phyloP scores from a whole-genome alignment of 2,797 vertebrate genomes.

The Sebastes diploproa region DNA sequence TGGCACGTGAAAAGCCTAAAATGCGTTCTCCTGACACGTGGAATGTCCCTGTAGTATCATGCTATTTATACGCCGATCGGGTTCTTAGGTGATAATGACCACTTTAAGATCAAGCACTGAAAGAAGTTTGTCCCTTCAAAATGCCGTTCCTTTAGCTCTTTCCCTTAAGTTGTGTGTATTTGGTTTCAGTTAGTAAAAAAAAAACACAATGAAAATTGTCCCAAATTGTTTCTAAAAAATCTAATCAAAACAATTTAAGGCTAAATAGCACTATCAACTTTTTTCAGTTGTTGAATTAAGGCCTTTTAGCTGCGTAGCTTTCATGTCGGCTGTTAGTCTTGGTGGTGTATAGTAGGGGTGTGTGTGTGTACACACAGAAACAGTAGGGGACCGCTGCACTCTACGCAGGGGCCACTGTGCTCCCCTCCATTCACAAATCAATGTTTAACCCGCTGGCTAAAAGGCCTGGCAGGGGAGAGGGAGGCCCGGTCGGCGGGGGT shows the following conservation, averaged over 20 bases:
- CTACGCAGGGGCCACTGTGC: constrained; percentile 71
- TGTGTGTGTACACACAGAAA: constrained; percentile 73
- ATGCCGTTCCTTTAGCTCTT: background rate
- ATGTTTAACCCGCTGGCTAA: constrained; percentile 86
- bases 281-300: constrained; percentile 44
- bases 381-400: constrained; percentile 76
- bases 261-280: constrained; percentile 10
- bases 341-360: constrained; percentile 71
- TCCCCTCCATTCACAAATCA: constrained; percentile 83
- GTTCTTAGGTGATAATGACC: background rate
- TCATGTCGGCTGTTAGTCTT: constrained; percentile 64
- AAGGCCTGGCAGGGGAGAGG: constrained; percentile 80
- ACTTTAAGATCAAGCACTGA: background rate
- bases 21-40: too few relatives aligned
- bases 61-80: too few relatives aligned
- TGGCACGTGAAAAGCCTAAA: too few relatives aligned
- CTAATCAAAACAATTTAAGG: background rate
- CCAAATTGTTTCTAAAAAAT: background rate
- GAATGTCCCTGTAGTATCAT: too few relatives aligned
- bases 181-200: background rate
- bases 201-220: background rate
- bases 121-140: background rate
- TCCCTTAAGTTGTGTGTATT: background rate
- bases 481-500: constrained; percentile 70
- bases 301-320: constrained; percentile 65